Percentiles rank a stretch among this genome's conserved stretches.
Evolutionary conservation across 2,888 invertebrate species (phyloP).

Genomic region (Chalcosyrphus nemorum): DNA sequence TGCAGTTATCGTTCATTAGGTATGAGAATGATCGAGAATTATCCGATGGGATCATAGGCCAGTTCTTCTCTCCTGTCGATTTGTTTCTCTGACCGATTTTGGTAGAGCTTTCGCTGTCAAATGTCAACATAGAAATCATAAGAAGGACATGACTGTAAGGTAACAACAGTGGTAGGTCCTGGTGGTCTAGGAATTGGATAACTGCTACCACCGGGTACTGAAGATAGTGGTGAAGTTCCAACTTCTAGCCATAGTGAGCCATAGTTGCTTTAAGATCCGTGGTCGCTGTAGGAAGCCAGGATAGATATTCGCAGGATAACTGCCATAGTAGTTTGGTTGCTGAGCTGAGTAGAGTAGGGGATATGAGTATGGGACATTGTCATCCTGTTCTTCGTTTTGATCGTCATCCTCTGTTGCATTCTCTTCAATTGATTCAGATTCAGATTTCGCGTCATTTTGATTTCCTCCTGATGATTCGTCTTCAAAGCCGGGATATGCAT

Average conservation of each 20-base stretch:
- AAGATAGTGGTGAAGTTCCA: not conserved
- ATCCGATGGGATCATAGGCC: no score
- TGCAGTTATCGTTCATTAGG: no score
- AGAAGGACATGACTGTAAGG: no score
- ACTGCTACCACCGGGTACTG: conserved; percentile 14
- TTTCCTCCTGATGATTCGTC: not conserved
- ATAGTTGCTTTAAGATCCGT: not conserved
- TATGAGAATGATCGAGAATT: no score
- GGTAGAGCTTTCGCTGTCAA: no score
- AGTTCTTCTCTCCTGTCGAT: no score
- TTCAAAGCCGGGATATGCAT: not conserved
- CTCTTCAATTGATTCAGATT: conserved; percentile 4
- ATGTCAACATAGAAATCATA: no score
- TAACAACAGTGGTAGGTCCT: no score
- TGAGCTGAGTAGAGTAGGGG: conserved; percentile 2
- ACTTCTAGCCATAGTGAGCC: no score
- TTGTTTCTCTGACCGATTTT: no score
- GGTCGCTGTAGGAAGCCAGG: conserved; percentile 10
- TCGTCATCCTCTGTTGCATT: not conserved
- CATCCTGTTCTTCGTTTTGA: not conserved
- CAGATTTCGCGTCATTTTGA: not conserved
- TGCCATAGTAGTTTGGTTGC: not conserved
- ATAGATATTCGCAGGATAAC: not conserved
- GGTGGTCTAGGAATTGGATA: not conserved
- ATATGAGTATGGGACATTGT: not conserved